Evolutionary conservation across 2,797 vertebrate genomes (phyloP).

Genomic region (Acanthiza pusilla): DNA sequence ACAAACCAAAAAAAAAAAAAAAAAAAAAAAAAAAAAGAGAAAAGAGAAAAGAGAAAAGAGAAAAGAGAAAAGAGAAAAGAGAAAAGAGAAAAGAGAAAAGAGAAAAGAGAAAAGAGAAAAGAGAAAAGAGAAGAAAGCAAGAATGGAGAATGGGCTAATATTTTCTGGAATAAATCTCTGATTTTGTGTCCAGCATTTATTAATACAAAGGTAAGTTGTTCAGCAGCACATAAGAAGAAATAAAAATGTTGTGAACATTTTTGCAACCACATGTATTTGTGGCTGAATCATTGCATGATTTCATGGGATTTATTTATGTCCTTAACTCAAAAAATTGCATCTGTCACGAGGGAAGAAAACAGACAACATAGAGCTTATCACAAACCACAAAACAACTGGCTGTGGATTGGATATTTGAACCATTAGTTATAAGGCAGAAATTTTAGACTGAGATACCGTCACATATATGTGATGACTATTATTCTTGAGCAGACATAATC

Average conservation of each 20-base stretch:
- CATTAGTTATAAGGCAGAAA: neutral
- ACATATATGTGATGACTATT: neutral
- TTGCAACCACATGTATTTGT: neutral
- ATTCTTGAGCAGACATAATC: neutral
- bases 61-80: neutral
- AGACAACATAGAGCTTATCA: neutral
- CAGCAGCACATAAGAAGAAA: neutral
- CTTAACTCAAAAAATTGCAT: neutral
- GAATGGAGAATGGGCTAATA: neutral
- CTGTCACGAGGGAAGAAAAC: neutral
- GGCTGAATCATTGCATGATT: neutral
- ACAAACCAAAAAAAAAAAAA: neutral
- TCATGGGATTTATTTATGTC: neutral
- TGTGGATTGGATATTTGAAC: neutral
- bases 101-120: no score
- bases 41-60: no score
- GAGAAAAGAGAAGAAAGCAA: no score
- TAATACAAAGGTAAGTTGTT: neutral
- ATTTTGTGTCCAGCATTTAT: neutral
- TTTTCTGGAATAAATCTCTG: neutral
- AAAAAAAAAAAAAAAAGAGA: no score
- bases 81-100: no score
- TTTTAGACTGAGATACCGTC: neutral
- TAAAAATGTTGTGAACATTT: neutral
- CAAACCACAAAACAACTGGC: neutral